phyloP scores from a whole-genome alignment of 92 coral and sea anemone species.

The Heliopora coerulea region DNA sequence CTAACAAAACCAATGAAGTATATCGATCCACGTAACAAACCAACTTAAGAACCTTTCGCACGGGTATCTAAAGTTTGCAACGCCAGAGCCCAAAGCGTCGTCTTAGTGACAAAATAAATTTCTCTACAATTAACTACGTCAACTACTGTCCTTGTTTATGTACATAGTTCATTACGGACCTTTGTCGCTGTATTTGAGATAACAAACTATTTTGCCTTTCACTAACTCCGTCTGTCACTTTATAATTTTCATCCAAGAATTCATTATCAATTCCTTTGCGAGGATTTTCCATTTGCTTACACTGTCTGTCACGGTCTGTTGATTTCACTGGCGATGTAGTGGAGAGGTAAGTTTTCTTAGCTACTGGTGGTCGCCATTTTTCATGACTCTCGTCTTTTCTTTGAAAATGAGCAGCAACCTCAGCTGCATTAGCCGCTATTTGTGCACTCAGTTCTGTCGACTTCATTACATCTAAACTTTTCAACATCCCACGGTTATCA shows the following conservation, averaged over 20 bases:
- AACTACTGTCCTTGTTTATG: not conserved
- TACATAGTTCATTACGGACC: slow-evolving; percentile 27
- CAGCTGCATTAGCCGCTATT: slow-evolving; percentile 39
- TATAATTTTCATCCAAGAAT: slow-evolving; percentile 32
- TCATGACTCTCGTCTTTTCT: slow-evolving; percentile 26
- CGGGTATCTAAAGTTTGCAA: no score
- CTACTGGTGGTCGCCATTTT: slow-evolving; percentile 41
- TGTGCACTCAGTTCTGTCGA: slow-evolving; percentile 25
- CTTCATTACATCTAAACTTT: slow-evolving; percentile 10
- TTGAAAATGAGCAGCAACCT: slow-evolving; percentile 39
- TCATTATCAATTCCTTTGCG: slow-evolving; percentile 26
- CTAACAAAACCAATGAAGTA: no score
- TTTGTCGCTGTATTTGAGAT: slow-evolving; percentile 28
- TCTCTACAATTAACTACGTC: not conserved
- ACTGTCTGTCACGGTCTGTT: slow-evolving; percentile 1
- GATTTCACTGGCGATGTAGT: slow-evolving; percentile 15
- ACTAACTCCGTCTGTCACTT: not conserved
- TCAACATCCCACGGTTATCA: slow-evolving; percentile 3
- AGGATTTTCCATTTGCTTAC: slow-evolving; percentile 38
- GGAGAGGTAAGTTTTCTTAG: slow-evolving; percentile 28
- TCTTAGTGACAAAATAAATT: not conserved
- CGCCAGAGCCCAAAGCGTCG: no score
- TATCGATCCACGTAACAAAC: no score
- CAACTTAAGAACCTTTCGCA: no score
- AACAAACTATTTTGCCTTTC: slow-evolving; percentile 22